These are phyloP conservation scores for Noctuana brunneofusca DNA, from an alignment of 2,888 invertebrate species.

Conservation along the genomic window DNA sequence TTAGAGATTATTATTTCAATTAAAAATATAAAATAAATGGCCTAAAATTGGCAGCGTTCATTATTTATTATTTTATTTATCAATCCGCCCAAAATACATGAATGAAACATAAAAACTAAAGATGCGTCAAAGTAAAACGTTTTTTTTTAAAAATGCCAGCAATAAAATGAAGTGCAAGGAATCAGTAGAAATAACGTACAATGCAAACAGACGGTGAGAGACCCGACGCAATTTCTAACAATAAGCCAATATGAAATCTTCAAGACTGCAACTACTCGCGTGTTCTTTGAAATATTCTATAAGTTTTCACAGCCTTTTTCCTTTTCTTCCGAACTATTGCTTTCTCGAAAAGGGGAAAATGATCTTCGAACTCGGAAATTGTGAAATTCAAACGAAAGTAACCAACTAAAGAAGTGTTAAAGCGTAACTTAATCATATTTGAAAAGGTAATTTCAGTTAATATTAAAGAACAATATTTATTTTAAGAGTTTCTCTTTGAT, in stretches of 20 bases:
- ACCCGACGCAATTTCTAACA: constrained; percentile 28
- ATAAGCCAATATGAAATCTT: constrained; percentile 37
- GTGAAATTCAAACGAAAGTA: background rate
- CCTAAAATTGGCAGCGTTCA: too few relatives aligned
- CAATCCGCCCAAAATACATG: too few relatives aligned
- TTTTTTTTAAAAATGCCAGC: too few relatives aligned
- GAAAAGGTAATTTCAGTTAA: too few relatives aligned
- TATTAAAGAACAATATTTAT: too few relatives aligned
- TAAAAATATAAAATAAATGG: too few relatives aligned
- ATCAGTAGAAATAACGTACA: background rate
- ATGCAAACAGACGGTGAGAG: background rate
- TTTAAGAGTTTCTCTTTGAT: too few relatives aligned
- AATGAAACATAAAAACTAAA: too few relatives aligned
- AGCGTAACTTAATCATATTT: too few relatives aligned
- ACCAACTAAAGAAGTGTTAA: background rate
- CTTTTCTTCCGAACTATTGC: constrained; percentile 32
- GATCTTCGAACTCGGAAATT: background rate
- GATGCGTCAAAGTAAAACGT: too few relatives aligned
- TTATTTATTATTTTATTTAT: too few relatives aligned
- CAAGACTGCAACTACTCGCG: constrained; percentile 41
- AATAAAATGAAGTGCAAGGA: background rate
- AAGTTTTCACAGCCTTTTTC: constrained; percentile 50
- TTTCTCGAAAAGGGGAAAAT: background rate
- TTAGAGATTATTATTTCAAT: too few relatives aligned
- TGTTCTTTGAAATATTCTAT: constrained; percentile 50